Base-by-base conservation (phyloP, 2,797 vertebrate species). In the Crenuchus spilurus region DNA sequence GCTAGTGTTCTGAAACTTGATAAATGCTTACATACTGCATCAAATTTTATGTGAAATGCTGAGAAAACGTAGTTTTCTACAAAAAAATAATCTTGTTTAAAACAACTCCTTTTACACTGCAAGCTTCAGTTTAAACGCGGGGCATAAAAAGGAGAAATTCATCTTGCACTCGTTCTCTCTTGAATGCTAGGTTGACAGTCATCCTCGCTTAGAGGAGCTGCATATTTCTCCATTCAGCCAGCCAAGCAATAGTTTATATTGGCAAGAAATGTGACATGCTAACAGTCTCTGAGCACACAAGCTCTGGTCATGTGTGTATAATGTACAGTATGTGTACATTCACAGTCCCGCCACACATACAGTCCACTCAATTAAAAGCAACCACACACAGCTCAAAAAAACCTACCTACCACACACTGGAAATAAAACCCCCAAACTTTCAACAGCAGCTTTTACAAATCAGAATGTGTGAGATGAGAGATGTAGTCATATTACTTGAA, bases 241-340 rank as follows among this genome's bases (percentile, higher is more conserved):
- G 90, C 89, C 90, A 91, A 87, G 78, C 78, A 86, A 75, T 73
- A 88, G 88, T 90, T 92, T 88, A 84, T 87, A 83, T 87, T 91
- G 90, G 90, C 88, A 87, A 77, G 24, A 13, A 39, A 71, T 20
- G 74, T 60, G 70, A 54, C 64, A 80, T 74, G 77, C 83, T 54
- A 65, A 68, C 48, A 6, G 46, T 37, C 39, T 62, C 10, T 49
- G 60, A 62, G 58, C 73, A 72, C 66, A 48, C 67, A 18, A 60
- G 49, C 64, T 11, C 55, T 74, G 31, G 5, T 30, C 39, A 24
- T 61, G 16, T 62, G 69, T 49, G 54, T 46, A 48, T 20, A 44
- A 63, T 63, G 28, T 18, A 70, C 41, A 70, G 68, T 49, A 55
- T 22, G 49, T 48, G 69, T 37, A 76, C 30, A 75, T 62, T 60